A percentile compares a stretch with the other conserved stretches of the same genome.
These are phyloP conservation scores for Lepisosteus oculatus DNA, from an alignment of 2,113 vertebrate genomes.

Conservation along the genomic window DNA sequence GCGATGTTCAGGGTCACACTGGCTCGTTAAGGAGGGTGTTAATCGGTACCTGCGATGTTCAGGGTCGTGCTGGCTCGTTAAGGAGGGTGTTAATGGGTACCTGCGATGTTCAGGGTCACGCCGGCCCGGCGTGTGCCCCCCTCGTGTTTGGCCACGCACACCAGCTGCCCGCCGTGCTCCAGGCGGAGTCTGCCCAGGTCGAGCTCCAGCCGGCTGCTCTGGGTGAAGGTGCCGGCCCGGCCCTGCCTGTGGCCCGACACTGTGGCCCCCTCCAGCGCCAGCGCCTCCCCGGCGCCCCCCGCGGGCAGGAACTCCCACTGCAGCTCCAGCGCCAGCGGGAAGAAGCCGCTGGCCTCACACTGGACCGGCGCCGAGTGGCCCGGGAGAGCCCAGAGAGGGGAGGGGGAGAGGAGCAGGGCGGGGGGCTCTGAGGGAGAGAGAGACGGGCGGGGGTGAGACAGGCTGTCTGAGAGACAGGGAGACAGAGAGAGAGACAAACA, in stretches of 20 bases:
- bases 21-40: not conserved
- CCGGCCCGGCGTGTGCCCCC: slow-evolving; percentile 48
- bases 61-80: not conserved
- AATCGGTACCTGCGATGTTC: too few relatives aligned
- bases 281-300: slow-evolving; percentile 29
- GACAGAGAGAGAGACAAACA: not conserved
- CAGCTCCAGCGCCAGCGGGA: slow-evolving; percentile 67
- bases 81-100: slow-evolving; percentile 28
- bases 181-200: slow-evolving; percentile 34
- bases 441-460: not conserved
- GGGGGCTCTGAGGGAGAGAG: slow-evolving; percentile 39
- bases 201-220: slow-evolving; percentile 58
- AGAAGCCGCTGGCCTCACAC: slow-evolving; percentile 72
- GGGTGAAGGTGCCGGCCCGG: slow-evolving; percentile 69
- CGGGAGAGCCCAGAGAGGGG: slow-evolving; percentile 49
- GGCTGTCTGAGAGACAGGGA: not conserved
- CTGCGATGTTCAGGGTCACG: slow-evolving; percentile 51
- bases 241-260: slow-evolving; percentile 63
- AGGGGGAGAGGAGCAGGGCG: slow-evolving; percentile 48
- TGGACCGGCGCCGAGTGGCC: slow-evolving; percentile 51
- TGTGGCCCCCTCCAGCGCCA: slow-evolving; percentile 47
- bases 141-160: slow-evolving; percentile 65
- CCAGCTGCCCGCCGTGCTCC: slow-evolving; percentile 61
- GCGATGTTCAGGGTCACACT: not conserved
- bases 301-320: slow-evolving; percentile 57